A percentile compares a stretch with the other conserved stretches of the same genome.
Conservation (phyloP, 2,113 vertebrate genomes). For the Tor tambroides region DNA sequence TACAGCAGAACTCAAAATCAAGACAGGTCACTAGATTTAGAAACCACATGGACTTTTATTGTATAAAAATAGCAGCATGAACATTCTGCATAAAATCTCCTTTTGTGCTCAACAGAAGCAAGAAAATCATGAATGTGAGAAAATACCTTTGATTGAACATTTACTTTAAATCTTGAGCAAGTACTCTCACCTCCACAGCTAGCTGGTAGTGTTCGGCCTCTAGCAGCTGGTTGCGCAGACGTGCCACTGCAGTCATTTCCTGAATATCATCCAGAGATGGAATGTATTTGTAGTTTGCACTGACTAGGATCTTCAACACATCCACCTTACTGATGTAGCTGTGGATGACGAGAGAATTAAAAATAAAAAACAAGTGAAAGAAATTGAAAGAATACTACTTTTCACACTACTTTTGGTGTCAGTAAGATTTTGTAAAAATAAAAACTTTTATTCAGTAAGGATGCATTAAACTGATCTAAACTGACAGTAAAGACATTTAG, state of each 20-base stretch:
- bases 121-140: background rate
- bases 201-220: slow-evolving; percentile 95
- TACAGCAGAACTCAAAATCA: background rate
- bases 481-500: too few species aligned
- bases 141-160: too few species aligned
- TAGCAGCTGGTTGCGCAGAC: slow-evolving; percentile 90
- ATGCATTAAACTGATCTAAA: background rate
- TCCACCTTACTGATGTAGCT: slow-evolving; percentile 99
- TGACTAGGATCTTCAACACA: slow-evolving; percentile 91
- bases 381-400: too few species aligned
- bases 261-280: slow-evolving; percentile 94
- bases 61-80: background rate
- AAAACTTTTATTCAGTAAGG: background rate
- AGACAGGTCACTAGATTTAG: background rate
- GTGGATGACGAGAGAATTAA: background rate
- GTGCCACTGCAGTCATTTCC: slow-evolving; percentile 86
- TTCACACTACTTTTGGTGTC: too few species aligned
- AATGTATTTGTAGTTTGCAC: slow-evolving; percentile 89
- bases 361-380: background rate
- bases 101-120: background rate
- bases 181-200: slow-evolving; percentile 94
- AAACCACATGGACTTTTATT: background rate
- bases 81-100: background rate
- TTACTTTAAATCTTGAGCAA: too few species aligned
- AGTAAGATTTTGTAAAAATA: background rate